These are phyloP conservation scores for Syrphus vitripennis DNA, from an alignment of 2,888 invertebrate species.

Conservation along the genomic window DNA sequence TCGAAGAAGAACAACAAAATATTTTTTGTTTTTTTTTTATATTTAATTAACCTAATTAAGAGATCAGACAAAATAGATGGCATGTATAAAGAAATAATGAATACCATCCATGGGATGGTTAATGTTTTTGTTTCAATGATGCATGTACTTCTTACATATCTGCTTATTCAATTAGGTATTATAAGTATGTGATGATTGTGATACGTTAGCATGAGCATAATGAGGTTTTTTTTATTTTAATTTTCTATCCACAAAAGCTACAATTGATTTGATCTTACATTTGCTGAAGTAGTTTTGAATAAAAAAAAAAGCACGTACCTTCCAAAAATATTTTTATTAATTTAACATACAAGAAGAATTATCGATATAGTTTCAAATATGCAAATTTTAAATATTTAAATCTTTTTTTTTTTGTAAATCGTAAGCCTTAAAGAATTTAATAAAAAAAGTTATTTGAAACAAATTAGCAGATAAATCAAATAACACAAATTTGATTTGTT, in stretches of 20 bases:
- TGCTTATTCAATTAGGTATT: not conserved
- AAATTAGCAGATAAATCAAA: not conserved
- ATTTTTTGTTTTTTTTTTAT: no score
- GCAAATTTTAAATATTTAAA: no score
- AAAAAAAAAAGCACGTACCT: no score
- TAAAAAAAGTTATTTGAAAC: not conserved
- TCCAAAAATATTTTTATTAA: no score
- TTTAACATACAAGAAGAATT: not conserved
- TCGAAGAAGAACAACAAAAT: conserved; percentile 47
- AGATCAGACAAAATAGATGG: conserved; percentile 60
- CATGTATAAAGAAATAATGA: not conserved
- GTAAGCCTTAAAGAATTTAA: no score
- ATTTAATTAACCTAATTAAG: conserved; percentile 71
- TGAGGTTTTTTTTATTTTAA: not conserved
- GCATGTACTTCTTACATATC: conserved; percentile 6
- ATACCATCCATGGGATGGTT: not conserved
- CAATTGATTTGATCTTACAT: conserved; percentile 48
- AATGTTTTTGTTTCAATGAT: conserved; percentile 16
- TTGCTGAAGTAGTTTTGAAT: conserved; percentile 26
- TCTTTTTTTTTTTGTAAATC: no score
- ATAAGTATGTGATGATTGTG: not conserved
- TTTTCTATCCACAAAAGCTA: not conserved
- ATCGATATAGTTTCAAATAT: no score
- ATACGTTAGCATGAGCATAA: not conserved
- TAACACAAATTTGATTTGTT: not conserved